Base-by-base conservation (phyloP, 2,113 vertebrate genomes). In the Leptosomus discolor region DNA sequence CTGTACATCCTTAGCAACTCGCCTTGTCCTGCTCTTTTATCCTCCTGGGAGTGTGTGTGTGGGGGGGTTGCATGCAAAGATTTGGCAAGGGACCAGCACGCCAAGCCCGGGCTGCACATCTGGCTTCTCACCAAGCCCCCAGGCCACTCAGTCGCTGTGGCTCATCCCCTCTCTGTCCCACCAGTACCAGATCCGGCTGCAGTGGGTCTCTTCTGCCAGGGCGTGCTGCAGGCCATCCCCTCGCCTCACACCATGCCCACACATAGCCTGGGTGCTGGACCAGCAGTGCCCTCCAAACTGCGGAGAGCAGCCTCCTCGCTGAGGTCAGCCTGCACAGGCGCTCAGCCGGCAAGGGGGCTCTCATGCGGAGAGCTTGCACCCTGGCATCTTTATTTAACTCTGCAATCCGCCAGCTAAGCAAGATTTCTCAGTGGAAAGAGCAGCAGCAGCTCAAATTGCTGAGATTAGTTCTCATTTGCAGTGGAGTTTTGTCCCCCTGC, bases 211-310 rank as follows among this genome's bases (percentile, higher is more conserved):
- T 70, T 57, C n/a, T 37, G 45, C 5, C 6, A 22, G 20, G 6
- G 11, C 1, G 1, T 36, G 77, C 67, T 80, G 57, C 77, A 68
- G 39, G 36, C 22, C 68, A 67, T 71, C 53, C 41, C 27, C 34
- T n/a, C 4, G 2, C 75, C 37, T 39, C 2, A 0, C 3, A 2
- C 53, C 2, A 2, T 50, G 39, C 57, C 29, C 57, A 5, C 34
- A 27, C 0, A 1, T 18, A 91, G 50, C 56, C 73, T 1, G 1
- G 11, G 22, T 67, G 56, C 74, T 3, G 1, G 69, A 51, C 20
- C 0, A 0, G 43, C 34, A 9, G 69, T 76, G 82, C 68, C 27
- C 58, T 87, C 45, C 39, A 34, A 83, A 41, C 24, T 5, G 7
- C 3, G 2, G 43, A 53, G 37, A 41, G 51, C 63, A 46, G 41